These are phyloP conservation scores for Sclerurus mexicanus DNA, from an alignment of 2,113 vertebrate species.

Conservation along the genomic window DNA sequence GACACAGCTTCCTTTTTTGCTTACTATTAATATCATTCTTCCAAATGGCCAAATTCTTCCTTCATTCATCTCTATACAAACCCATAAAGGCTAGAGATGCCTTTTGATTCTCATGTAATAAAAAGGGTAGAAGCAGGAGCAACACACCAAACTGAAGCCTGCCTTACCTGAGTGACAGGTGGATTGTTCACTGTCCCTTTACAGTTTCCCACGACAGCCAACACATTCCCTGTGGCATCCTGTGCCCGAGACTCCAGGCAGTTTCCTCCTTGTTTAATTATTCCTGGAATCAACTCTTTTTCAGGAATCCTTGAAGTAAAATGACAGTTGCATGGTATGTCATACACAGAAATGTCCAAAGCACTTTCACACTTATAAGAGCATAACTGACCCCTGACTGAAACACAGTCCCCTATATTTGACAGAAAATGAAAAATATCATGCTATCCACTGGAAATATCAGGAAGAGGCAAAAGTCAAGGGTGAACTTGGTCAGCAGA, in stretches of 20 bases:
- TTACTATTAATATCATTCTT: neutral
- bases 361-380: neutral
- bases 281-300: slow-evolving; percentile 86
- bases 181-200: slow-evolving; percentile 79
- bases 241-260: slow-evolving; percentile 87
- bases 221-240: slow-evolving; percentile 75
- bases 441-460: neutral
- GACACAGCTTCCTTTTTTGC: neutral
- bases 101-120: neutral
- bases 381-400: neutral
- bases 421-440: neutral
- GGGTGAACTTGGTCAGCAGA: neutral
- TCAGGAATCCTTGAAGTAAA: slow-evolving; percentile 85
- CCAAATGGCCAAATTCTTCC: neutral
- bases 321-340: neutral
- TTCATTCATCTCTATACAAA: neutral
- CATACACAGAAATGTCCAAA: neutral
- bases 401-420: neutral
- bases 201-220: slow-evolving; percentile 81
- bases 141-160: neutral
- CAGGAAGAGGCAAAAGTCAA: neutral
- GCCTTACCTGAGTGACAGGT: slow-evolving; percentile 84
- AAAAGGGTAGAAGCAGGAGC: neutral
- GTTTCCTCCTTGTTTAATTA: slow-evolving; percentile 85
- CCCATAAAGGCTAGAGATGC: neutral